A percentile compares a stretch with the other conserved stretches of the same genome.
Evolutionary conservation across 2,888 invertebrate genomes (phyloP).

Genomic region (Emmelina monodactyla): DNA sequence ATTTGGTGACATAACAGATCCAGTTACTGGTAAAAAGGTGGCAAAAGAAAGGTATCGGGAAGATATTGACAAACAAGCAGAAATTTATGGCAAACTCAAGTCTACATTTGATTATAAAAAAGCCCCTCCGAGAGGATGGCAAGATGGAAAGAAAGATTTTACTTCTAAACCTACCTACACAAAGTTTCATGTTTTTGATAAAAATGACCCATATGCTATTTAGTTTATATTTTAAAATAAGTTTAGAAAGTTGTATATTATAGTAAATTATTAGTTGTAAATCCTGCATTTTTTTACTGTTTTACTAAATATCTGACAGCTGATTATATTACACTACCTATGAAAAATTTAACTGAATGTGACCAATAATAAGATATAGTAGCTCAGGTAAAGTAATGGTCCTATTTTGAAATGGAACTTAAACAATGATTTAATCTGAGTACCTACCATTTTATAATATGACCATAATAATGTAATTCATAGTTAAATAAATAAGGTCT

Average conservation of each 20-base stretch:
- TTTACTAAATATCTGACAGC: too few relatives aligned
- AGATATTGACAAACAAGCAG: constrained; percentile 70
- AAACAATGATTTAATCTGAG: too few relatives aligned
- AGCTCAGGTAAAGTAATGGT: too few relatives aligned
- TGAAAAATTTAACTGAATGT: too few relatives aligned
- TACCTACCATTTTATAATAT: too few relatives aligned
- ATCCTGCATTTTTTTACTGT: neutral
- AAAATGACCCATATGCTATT: constrained; percentile 76
- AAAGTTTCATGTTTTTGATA: constrained; percentile 80
- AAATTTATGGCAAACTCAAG: constrained; percentile 74
- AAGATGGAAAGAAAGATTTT: constrained; percentile 84
- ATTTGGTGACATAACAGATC: constrained; percentile 86
- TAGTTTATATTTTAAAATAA: constrained; percentile 29
- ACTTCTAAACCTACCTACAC: constrained; percentile 78
- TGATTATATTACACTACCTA: too few relatives aligned
- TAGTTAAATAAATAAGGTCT: too few relatives aligned
- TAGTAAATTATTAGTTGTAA: constrained; percentile 7
- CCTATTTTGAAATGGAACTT: too few relatives aligned
- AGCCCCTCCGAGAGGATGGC: constrained; percentile 81
- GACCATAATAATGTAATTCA: too few relatives aligned
- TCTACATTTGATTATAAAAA: constrained; percentile 77
- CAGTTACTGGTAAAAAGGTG: constrained; percentile 82
- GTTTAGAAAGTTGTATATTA: constrained; percentile 8
- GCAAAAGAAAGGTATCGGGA: constrained; percentile 78
- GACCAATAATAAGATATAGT: too few relatives aligned